Conservation (phyloP, 1,140 invertebrate genomes). For the Eufriesea mexicana region DNA sequence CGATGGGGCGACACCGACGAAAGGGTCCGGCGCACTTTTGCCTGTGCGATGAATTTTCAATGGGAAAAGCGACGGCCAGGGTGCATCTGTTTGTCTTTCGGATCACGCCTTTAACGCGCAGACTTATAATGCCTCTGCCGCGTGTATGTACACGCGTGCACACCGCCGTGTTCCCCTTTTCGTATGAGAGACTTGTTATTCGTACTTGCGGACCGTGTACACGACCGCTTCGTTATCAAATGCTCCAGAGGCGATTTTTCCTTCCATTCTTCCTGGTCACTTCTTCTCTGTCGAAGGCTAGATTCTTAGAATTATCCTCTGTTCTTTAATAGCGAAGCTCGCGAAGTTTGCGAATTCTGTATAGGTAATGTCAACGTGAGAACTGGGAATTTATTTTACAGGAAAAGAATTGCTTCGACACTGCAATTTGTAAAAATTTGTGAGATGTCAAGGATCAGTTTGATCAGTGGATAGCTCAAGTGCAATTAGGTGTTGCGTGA, state of each 20-base stretch:
- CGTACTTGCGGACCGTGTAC: slow-evolving; percentile 8
- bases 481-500: too few species aligned
- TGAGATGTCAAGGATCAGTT: too few species aligned
- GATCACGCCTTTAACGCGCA: slow-evolving; percentile 68
- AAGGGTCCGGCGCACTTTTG: slow-evolving; percentile 62
- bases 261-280: neutral
- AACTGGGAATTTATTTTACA: too few species aligned
- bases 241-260: neutral
- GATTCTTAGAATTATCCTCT: neutral
- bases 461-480: too few species aligned
- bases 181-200: slow-evolving; percentile 22
- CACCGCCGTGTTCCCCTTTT: neutral
- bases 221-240: slow-evolving; percentile 21
- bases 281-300: neutral
- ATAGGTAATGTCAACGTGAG: too few species aligned
- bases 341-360: too few species aligned
- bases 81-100: slow-evolving; percentile 76
- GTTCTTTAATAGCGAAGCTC: too few species aligned
- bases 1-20: slow-evolving; percentile 44
- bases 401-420: too few species aligned
- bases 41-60: slow-evolving; percentile 76
- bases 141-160: slow-evolving; percentile 28
- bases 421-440: too few species aligned
- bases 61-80: slow-evolving; percentile 56
- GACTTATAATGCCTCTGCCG: slow-evolving; percentile 42